Evolutionary conservation across 37 sponge, comb jelly and placozoan genomes (phyloP).

Genomic region (Chondrilla cf. caribensis): DNA sequence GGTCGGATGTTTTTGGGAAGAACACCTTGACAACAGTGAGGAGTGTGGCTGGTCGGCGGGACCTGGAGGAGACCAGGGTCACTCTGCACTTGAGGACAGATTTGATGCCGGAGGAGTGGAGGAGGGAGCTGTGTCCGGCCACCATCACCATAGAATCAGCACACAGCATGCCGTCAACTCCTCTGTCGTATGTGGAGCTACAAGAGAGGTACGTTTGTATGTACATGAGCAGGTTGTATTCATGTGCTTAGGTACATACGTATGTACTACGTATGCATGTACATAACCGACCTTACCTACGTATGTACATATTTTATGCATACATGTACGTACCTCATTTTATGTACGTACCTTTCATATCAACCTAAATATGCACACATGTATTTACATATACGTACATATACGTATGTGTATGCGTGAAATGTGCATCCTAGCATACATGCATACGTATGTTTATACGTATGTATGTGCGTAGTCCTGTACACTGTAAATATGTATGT

Average conservation of each 20-base stretch:
- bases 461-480: background rate
- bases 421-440: background rate
- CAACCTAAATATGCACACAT: no score
- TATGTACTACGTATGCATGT: background rate
- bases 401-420: no score
- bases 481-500: background rate
- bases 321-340: no score
- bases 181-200: conserved; percentile 32
- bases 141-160: conserved; percentile 60
- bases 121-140: conserved; percentile 72
- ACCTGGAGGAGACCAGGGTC: conserved; percentile 47
- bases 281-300: background rate
- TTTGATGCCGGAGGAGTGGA: conserved; percentile 60
- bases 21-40: background rate
- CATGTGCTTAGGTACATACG: background rate
- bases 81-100: conserved; percentile 35
- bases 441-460: background rate
- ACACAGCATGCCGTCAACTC: conserved; percentile 47
- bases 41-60: background rate
- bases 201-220: conserved; percentile 31
- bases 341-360: no score
- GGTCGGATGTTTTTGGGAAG: conserved; percentile 68
- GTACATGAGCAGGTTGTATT: background rate
- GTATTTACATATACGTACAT: background rate
- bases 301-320: background rate